Evolutionary conservation across 2,797 vertebrate genomes (phyloP), one percentile per base, ranked within the genome.

Genomic region (Pteropus rufus): DNA sequence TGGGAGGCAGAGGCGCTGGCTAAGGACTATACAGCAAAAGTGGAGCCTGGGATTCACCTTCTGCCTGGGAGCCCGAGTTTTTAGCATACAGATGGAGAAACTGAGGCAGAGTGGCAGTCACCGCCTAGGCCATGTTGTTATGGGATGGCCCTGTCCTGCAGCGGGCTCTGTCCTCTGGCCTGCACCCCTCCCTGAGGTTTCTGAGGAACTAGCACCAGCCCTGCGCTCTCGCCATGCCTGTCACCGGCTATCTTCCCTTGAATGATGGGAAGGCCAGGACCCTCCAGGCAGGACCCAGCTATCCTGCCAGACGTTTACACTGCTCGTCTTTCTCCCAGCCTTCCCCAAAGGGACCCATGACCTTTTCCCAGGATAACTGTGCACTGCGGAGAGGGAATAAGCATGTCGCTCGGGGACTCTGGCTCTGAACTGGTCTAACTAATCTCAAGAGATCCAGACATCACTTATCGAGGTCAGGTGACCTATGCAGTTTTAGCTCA

Each of bases 21-120:
- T 72, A 0, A 0, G 29, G 0, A 0, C 39, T 14, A 12, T 34
- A 6, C 10, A 0, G 0, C 2, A 0, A 36, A 67, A 8, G 29
- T 0, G 3, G 41, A 29, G 4, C 19, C 0, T 34, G 0, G 1
- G 60, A 21, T 85, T 60, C 54, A 26, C 64, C 26, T 31, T 81
- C 54, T 16, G 54, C n/a, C n/a, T 1, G 0, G 65, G 67, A 7
- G 5, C 54, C 24, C 0, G 5, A 77, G 72, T 39, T 56, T 24
- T 34, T 26, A n/a, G 41, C 64, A 21, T 34, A 31, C 26, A 19
- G 72, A 21, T 7, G 24, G 21, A 29, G 58, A 80, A 49, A 39
- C 3, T 1, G 1, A 81, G 77, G 64, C 73, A 67, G 10, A 4
- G 2, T 3, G 0, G 39, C 24, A 0, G 1, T 26, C 56, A 0